phyloP scores from a whole-genome alignment of 1,140 invertebrate genomes.

The Tenebrio molitor region DNA sequence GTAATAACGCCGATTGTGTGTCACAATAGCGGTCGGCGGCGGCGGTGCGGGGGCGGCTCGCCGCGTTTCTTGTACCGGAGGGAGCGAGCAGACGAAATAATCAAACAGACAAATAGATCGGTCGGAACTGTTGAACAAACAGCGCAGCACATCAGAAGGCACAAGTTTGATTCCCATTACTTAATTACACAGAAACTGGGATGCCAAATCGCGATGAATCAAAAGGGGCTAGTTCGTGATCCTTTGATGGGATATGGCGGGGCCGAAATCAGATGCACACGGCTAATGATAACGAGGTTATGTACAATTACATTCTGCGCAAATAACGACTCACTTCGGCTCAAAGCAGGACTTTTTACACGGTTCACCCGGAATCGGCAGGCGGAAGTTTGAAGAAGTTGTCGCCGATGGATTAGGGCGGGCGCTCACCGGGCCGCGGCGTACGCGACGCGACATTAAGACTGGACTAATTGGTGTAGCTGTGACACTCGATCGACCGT shows the following conservation, averaged over 20 bases:
- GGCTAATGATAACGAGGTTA: constrained; percentile 65
- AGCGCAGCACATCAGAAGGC: constrained; percentile 61
- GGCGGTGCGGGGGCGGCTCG: not conserved
- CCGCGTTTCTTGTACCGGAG: constrained; percentile 29
- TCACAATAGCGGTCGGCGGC: not conserved
- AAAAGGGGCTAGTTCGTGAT: constrained; percentile 51
- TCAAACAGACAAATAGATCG: constrained; percentile 56
- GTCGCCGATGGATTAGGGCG: too few species aligned
- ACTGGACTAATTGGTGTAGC: too few species aligned
- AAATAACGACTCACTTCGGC: constrained; percentile 55
- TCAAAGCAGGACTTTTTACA: too few species aligned
- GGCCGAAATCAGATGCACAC: constrained; percentile 56
- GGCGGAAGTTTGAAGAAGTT: too few species aligned
- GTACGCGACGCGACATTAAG: too few species aligned
- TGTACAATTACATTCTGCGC: constrained; percentile 64
- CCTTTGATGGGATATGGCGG: constrained; percentile 57
- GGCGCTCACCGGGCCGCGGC: too few species aligned
- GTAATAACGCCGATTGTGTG: constrained; percentile 4
- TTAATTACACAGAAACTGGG: constrained; percentile 63
- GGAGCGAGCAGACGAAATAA: constrained; percentile 27
- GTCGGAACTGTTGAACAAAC: constrained; percentile 62
- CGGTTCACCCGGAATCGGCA: too few species aligned
- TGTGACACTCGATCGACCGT: too few species aligned
- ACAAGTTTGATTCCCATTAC: constrained; percentile 65
- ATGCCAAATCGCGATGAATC: constrained; percentile 53